These are phyloP conservation scores for Chondrilla cf. caribensis DNA, from an alignment of 37 sponge, comb jelly and placozoan genomes.

Conservation along the genomic window DNA sequence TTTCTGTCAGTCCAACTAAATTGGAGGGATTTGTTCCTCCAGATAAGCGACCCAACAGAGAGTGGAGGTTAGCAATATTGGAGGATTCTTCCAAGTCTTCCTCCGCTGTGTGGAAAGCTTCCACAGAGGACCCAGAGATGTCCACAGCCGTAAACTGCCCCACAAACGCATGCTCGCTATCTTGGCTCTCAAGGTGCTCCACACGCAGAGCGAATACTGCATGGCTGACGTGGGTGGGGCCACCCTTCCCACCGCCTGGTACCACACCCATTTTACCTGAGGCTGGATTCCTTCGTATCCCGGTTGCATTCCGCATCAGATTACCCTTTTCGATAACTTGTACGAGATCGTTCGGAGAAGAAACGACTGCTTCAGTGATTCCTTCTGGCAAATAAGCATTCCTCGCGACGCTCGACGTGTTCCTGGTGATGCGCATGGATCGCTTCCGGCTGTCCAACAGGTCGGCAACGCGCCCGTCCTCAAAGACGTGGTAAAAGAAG, in stretches of 20 bases:
- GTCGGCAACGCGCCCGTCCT: constrained; percentile 58
- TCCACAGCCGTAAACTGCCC: constrained; percentile 39
- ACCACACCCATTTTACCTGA: not conserved
- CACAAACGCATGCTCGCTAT: not conserved
- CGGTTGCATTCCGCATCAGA: constrained; percentile 72
- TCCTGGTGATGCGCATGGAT: constrained; percentile 9
- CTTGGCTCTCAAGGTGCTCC: constrained; percentile 14
- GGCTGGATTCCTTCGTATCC: constrained; percentile 19
- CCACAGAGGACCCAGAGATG: constrained; percentile 43
- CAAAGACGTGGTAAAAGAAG: constrained; percentile 57
- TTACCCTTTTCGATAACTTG: constrained; percentile 45
- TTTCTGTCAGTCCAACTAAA: not conserved
- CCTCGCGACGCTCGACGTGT: not conserved
- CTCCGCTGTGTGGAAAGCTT: constrained; percentile 3
- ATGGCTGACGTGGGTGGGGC: constrained; percentile 38
- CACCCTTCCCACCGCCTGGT: not conserved
- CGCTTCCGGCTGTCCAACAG: constrained; percentile 53
- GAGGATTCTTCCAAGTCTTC: not conserved
- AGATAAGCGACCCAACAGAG: not conserved
- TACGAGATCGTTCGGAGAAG: constrained; percentile 34
- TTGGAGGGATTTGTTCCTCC: not conserved
- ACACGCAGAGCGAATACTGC: constrained; percentile 37
- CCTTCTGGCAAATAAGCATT: constrained; percentile 10
- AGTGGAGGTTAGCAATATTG: constrained; percentile 32
- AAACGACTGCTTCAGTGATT: constrained; percentile 32